These are phyloP conservation scores for Sphenodon punctatus DNA, from an alignment of 2,797 vertebrate species.

Conservation along the genomic window DNA sequence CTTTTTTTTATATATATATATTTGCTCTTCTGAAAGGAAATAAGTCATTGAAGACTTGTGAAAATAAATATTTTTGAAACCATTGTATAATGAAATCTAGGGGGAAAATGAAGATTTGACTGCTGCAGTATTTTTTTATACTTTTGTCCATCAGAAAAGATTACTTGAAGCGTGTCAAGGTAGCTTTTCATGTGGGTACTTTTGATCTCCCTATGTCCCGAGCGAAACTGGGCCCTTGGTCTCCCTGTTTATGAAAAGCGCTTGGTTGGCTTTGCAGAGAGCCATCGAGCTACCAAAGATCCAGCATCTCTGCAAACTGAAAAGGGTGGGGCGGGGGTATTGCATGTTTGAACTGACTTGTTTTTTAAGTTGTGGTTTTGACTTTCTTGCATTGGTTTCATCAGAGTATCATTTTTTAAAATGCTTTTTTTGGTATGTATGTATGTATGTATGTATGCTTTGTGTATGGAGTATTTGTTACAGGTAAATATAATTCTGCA, in stretches of 20 bases:
- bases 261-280: neutral
- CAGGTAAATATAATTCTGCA: conserved; percentile 39
- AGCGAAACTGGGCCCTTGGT: neutral
- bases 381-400: neutral
- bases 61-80: neutral
- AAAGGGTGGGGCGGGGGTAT: fast-evolving
- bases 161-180: neutral
- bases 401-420: neutral
- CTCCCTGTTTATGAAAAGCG: neutral
- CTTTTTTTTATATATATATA: neutral
- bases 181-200: neutral
- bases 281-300: neutral
- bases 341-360: neutral
- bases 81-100: neutral
- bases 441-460: neutral
- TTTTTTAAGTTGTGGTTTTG: neutral
- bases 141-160: fast-evolving
- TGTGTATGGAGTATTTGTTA: conserved; percentile 17
- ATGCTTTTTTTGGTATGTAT: neutral
- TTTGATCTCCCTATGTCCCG: neutral
- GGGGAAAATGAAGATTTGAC: neutral
- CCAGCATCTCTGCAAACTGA: too few species aligned
- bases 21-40: neutral
- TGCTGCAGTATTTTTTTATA: neutral
- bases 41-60: neutral